Conservation (phyloP, 2,113 vertebrate genomes). For the Speoplatyrhinus poulsoni region DNA sequence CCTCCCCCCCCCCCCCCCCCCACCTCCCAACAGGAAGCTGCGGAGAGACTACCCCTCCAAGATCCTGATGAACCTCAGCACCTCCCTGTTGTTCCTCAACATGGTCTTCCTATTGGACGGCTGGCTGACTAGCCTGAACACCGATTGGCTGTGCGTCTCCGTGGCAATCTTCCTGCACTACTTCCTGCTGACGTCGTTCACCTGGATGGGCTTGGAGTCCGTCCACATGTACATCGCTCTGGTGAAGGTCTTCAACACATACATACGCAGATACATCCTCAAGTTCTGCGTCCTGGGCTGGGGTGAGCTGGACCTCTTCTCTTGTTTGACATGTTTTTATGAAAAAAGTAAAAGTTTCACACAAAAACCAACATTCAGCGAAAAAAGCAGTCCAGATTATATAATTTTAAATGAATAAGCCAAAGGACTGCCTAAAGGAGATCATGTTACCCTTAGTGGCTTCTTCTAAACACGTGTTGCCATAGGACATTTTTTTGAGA, state of each 20-base stretch:
- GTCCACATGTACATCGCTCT: slow-evolving; percentile 98
- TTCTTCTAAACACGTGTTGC: no score
- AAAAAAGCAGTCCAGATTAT: no score
- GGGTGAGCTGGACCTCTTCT: slow-evolving; percentile 80
- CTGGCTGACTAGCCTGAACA: slow-evolving; percentile 86
- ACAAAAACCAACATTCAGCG: no score
- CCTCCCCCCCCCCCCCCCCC: background rate
- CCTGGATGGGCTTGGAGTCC: slow-evolving; percentile 98
- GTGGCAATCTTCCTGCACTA: slow-evolving; percentile 89
- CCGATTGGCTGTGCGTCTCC: slow-evolving; percentile 80
- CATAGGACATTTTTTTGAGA: no score
- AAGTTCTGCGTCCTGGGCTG: slow-evolving; percentile 97
- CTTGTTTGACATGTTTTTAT: no score
- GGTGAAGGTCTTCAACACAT: slow-evolving; percentile 98
- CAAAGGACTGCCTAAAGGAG: no score
- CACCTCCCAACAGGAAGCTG: slow-evolving; percentile 80
- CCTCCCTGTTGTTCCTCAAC: slow-evolving; percentile 90
- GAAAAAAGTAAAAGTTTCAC: no score
- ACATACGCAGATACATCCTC: slow-evolving; percentile 92
- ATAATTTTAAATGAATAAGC: no score
- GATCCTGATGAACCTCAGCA: slow-evolving; percentile 97
- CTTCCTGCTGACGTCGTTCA: slow-evolving; percentile 93
- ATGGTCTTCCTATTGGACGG: slow-evolving; percentile 89
- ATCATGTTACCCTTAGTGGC: no score
- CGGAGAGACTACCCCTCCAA: slow-evolving; percentile 97